Conservation (phyloP, 1,140 invertebrate species). For the Cephus cinctus region DNA sequence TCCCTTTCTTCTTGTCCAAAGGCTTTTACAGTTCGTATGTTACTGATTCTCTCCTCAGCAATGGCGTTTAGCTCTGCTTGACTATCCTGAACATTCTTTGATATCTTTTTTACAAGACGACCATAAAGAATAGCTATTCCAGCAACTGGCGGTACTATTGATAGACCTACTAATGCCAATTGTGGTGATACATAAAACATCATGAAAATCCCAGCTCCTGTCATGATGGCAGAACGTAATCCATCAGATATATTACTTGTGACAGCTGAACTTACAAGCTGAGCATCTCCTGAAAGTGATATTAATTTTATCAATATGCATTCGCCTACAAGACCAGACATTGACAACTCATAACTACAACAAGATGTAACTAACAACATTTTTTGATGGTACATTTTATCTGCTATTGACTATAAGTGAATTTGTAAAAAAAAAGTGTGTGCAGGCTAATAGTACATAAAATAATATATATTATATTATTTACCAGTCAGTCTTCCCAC, state of each 20-base stretch:
- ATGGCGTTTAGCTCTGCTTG: constrained; percentile 80
- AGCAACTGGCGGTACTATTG: constrained; percentile 87
- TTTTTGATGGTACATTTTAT: not conserved
- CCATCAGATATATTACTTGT: constrained; percentile 95
- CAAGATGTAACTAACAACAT: too few relatives aligned
- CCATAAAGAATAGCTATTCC: constrained; percentile 87
- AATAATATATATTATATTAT: not conserved
- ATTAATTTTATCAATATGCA: too few relatives aligned
- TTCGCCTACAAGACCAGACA: too few relatives aligned
- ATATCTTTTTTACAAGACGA: constrained; percentile 82
- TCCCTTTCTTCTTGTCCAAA: constrained; percentile 87
- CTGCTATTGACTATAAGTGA: not conserved
- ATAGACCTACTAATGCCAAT: constrained; percentile 79
- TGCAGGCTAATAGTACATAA: too few relatives aligned
- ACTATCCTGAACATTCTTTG: constrained; percentile 79
- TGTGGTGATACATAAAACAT: constrained; percentile 95
- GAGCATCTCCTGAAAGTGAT: constrained; percentile 81
- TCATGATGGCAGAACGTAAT: constrained; percentile 81
- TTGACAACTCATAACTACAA: too few relatives aligned
- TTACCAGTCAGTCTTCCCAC: constrained; percentile 71
- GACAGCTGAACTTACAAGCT: constrained; percentile 86
- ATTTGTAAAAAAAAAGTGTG: too few relatives aligned
- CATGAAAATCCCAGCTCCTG: constrained; percentile 83
- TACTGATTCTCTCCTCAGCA: constrained; percentile 91
- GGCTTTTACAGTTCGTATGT: constrained; percentile 91